These are phyloP conservation scores for Cynoglossus semilaevis DNA, from an alignment of 2,113 vertebrate species.

Conservation along the genomic window DNA sequence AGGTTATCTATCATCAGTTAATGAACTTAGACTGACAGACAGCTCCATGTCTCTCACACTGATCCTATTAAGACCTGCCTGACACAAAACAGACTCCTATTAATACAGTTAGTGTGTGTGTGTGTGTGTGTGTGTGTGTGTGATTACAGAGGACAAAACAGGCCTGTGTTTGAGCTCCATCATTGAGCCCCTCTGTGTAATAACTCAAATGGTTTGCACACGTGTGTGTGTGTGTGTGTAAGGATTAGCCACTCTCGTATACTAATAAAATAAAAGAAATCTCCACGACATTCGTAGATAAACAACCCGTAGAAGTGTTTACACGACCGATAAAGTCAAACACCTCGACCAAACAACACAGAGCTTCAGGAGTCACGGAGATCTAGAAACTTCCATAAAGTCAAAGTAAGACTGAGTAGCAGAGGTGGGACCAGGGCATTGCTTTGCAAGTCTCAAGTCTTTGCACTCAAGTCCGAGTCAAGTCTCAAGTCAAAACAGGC, in stretches of 20 bases:
- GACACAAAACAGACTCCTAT: slow-evolving; percentile 92
- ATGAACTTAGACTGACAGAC: slow-evolving; percentile 96
- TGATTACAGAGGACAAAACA: slow-evolving; percentile 41
- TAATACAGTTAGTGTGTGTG: slow-evolving; percentile 82
- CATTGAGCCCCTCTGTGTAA: slow-evolving; percentile 12
- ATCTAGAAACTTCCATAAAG: too few species aligned
- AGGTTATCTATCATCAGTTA: slow-evolving; percentile 86
- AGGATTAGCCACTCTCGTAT: neutral
- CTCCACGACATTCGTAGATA: neutral
- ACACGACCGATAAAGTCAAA: too few species aligned
- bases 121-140: slow-evolving; percentile 35
- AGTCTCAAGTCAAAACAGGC: too few species aligned
- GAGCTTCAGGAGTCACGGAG: too few species aligned
- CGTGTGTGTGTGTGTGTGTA: neutral
- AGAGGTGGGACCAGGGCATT: too few species aligned
- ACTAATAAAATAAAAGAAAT: neutral
- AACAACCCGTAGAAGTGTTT: too few species aligned
- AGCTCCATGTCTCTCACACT: slow-evolving; percentile 89
- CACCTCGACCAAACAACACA: too few species aligned
- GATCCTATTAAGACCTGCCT: slow-evolving; percentile 92
- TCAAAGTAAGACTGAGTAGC: too few species aligned
- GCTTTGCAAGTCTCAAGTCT: too few species aligned
- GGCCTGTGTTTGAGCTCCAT: slow-evolving; percentile 27
- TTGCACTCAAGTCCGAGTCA: too few species aligned
- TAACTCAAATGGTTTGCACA: slow-evolving; percentile 2